Evolutionary conservation across 1,140 invertebrate species (phyloP), one percentile per base, ranked within the genome.

Genomic region (Liolophura sinensis): DNA sequence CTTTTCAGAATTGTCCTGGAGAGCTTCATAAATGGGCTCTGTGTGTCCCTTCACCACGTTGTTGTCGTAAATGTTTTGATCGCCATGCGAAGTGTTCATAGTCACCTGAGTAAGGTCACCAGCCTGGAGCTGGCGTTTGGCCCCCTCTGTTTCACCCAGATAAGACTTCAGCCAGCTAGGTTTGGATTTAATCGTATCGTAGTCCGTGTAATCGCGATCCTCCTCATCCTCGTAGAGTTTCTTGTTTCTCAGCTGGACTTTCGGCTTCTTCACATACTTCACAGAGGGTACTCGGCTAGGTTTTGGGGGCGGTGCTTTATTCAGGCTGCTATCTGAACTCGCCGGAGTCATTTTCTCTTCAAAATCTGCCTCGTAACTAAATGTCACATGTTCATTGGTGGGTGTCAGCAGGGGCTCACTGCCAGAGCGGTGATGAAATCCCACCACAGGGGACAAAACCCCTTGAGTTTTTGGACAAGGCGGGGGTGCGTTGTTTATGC

Each of bases 251-350:
- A 80, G 72, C 20, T 62, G 61, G 11, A 83, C 72, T n/a, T 66
- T 55, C 9, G 82, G 82, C 24, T 73, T 68, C 52, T 74, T 78
- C 22, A 22, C 49, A 52, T 78, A 77, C 56, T 80, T 83, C 12
- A 83, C 68, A 0, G 84, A 88, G 18, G 89, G 89, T 60, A 90
- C 80, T 65, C 90, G 81, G 40, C 90, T 89, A 7, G 90, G 91
- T 84, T 92, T 92, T 0, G 91, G 91, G 14, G 91, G 91, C 12
- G 91, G 89, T 18, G 78, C 65, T 67, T 75, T 79, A 54, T 64
- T 64, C 15, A 82, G 67, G 61, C 78, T 68, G 66, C 77, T 76
- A 47, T 82, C 82, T n/a, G 79, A 81, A 12, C 68, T 68, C 16
- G 78, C 68, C 1, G 70, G 67, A 0, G 61, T 27, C 18, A 73